Evolutionary conservation across 2,888 invertebrate genomes (phyloP), one percentile per base, ranked within the genome.

Genomic region (Stramonita haemastoma): DNA sequence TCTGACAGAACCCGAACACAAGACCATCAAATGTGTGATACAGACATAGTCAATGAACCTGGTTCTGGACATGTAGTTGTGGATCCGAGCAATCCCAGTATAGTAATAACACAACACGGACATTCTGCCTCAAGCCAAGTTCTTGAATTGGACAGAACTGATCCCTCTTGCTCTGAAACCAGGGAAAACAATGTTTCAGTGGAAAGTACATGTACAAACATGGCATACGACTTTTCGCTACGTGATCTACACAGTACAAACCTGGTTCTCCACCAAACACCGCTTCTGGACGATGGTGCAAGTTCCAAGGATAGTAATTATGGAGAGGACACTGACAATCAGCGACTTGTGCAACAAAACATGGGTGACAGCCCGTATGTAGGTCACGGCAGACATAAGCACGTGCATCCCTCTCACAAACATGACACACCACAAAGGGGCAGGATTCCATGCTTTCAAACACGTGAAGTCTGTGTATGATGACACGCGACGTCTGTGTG

Each of bases 401-500:
- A 22, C 29, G 29, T 29, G 56, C 85, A 85, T 57, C 57, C 8
- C 46, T 22, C 11, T 57, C 84, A 85, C 19, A 85, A 32, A 22
- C 6, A 4, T 32, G 86, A 15, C 32, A 29, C 1, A n/a, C 57
- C 32, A 60, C 60, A 11, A 15, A 17, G 2, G 4, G n/a, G 66
- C 0, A 19, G 86, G 57, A 32, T 32, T 19, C 32, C 32, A 34
- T n/a, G 19, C 19, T 29, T 11, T 8, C 17, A 34, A 8, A 17
- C 19, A 15, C 29, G 1, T 66, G 22, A 32, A 29, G 6, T 86
- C 86, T 17, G 34, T 22, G 32, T 8, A n/a, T 34, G 60, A 34
- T 32, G 66, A 86, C 86, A 60, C 56, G 15, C 60, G 66, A 66
- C 66, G n/a, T n/a, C 66, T 86, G 66, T 86, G 86, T 46, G 36